A percentile compares a stretch with the other conserved stretches of the same genome.
Conservation (phyloP, 2,113 vertebrate species). For the Morone chrysops region DNA sequence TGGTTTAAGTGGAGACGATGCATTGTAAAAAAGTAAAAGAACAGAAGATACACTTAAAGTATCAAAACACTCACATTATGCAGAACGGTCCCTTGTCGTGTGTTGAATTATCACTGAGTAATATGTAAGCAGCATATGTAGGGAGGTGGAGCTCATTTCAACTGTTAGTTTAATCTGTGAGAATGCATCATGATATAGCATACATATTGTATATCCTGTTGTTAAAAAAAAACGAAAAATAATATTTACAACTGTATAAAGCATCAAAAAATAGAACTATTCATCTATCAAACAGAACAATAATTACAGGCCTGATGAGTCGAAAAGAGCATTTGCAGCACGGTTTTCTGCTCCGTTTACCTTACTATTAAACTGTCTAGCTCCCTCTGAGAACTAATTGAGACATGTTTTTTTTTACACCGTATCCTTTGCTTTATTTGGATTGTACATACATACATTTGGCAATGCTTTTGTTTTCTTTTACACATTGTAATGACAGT, state of each 20-base stretch:
- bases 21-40: neutral
- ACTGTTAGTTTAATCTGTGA: no score
- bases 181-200: no score
- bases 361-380: slow-evolving; percentile 21
- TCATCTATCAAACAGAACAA: neutral
- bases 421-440: neutral
- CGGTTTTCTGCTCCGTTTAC: slow-evolving; percentile 2
- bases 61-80: no score
- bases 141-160: no score
- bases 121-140: neutral
- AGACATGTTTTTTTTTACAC: neutral
- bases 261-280: neutral
- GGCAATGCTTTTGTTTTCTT: neutral
- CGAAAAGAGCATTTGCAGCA: neutral
- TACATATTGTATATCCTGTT: no score
- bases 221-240: no score
- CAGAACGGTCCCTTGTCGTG: no score
- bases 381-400: neutral
- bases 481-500: neutral
- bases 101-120: neutral
- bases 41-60: no score
- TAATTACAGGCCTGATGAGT: slow-evolving; percentile 1
- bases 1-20: neutral
- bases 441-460: neutral
- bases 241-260: neutral